Base-by-base conservation (phyloP, 2,113 vertebrate species). In the Prunella fulvescens region DNA sequence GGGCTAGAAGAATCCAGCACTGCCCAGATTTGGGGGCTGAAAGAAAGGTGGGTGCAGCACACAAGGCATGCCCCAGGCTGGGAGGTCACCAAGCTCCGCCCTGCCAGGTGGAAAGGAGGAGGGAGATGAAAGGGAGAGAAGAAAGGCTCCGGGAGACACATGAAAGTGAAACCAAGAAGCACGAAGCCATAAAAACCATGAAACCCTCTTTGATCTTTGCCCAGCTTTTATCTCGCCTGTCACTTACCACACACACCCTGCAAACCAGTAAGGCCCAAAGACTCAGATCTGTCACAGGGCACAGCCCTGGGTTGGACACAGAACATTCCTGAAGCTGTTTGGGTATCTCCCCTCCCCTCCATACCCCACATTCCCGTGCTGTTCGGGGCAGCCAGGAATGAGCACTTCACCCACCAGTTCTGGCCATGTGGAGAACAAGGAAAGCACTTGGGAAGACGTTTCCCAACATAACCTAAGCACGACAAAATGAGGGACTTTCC, bases 101-200 rank as follows among this genome's bases (percentile, higher is more conserved):
- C 69, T 54, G 60, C 16, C 2, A 6, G 42, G 58, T 67, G 48
- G 23, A n/a, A 79, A 33, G 0, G 0, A 16, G 25, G 15, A 66
- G 40, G 78, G 48, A 80, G 66, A 72, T 65, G 66, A 90, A 90
- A 91, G 79, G 9, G 66, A 62, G 40, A 84, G 78, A 64, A 85
- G 61, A 85, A 82, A 76, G 40, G 40, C 62, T 72, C 6, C 0
- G 10, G 37, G 53, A 86, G 39, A 56, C 14, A 35, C 39, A 7
- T 48, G 76, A 92, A 92, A 97, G 66, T 23, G 73, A 96, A 94
- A 92, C 45, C 54, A 44, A 90, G 81, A 70, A 92, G 74, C 57
- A 58, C 10, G 60, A 92, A 69, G 48, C 91, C 81, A 85, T n/a
- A 69, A 71, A 92, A 54, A 7, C 88, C 82, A 66, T 65, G 50